Evolutionary conservation across 2,113 vertebrate genomes (phyloP).

Genomic region (Xiphophorus hellerii): DNA sequence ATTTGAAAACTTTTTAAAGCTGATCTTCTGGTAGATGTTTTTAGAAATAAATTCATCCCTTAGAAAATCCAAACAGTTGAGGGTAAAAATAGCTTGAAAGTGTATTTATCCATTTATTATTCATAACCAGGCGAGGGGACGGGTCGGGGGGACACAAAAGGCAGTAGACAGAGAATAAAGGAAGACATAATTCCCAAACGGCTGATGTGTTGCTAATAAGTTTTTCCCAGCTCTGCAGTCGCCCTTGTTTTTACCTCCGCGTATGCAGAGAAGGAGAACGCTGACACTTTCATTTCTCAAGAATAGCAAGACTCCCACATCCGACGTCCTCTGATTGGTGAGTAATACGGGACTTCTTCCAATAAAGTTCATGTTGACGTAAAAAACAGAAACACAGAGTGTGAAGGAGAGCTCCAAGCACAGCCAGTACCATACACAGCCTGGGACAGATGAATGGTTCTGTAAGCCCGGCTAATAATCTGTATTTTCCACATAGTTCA

Average conservation of each 20-base stretch:
- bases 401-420: not conserved
- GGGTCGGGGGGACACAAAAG: not conserved
- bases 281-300: not conserved
- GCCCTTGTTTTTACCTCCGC: not conserved
- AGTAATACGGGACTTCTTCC: slow-evolving; percentile 1
- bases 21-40: slow-evolving; percentile 5
- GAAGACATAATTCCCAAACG: slow-evolving; percentile 13
- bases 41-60: slow-evolving; percentile 2
- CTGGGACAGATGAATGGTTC: not conserved
- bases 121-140: slow-evolving; percentile 24
- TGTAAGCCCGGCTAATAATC: not conserved
- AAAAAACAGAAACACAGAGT: not conserved
- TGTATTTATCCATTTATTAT: slow-evolving; percentile 45
- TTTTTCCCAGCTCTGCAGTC: slow-evolving; percentile 9
- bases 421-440: not conserved
- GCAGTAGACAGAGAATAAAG: slow-evolving; percentile 23
- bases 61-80: slow-evolving; percentile 19
- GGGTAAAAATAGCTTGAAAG: slow-evolving; percentile 34
- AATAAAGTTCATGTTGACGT: not conserved
- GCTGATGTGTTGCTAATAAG: slow-evolving; percentile 9
- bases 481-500: slow-evolving; percentile 1
- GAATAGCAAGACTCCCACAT: not conserved
- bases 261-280: not conserved
- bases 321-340: not conserved
- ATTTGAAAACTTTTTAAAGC: slow-evolving; percentile 4